phyloP scores from a whole-genome alignment of 2,113 vertebrate species.

The Ptilonorhynchus violaceus region DNA sequence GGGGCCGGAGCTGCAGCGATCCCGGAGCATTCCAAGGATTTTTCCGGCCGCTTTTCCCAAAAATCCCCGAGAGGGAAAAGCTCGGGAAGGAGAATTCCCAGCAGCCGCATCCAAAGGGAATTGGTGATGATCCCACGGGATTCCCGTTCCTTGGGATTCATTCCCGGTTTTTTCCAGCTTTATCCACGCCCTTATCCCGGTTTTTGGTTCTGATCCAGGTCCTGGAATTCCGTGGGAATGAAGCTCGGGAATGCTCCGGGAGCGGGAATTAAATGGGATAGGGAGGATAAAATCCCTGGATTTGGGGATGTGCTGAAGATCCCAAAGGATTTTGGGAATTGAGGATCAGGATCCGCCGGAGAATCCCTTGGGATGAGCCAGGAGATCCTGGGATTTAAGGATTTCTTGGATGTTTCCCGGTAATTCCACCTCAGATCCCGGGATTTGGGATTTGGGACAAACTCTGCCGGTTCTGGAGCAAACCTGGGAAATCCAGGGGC shows the following conservation, averaged over 20 bases:
- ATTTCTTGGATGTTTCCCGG: background rate
- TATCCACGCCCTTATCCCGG: background rate
- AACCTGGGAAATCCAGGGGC: background rate
- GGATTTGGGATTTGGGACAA: background rate
- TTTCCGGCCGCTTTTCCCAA: background rate
- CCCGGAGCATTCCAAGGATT: background rate
- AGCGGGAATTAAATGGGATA: background rate
- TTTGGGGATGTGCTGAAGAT: background rate
- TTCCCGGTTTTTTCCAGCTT: background rate
- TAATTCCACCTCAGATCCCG: background rate
- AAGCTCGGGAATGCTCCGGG: no score
- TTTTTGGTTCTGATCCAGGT: background rate
- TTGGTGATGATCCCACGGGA: slow-evolving; percentile 4
- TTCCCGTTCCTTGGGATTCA: background rate
- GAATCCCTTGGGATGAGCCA: background rate
- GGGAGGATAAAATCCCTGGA: background rate
- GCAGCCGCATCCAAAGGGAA: slow-evolving; percentile 24
- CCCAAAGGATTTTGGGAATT: background rate
- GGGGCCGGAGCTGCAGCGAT: background rate
- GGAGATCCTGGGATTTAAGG: background rate
- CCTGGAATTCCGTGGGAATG: background rate
- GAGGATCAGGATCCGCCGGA: background rate
- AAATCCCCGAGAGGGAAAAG: background rate
- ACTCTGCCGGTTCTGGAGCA: background rate
- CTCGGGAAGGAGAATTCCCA: slow-evolving; percentile 24